Evolutionary conservation across 2,888 invertebrate species (phyloP), one percentile per base, ranked within the genome.

Genomic region (Cataglyphis livida): DNA sequence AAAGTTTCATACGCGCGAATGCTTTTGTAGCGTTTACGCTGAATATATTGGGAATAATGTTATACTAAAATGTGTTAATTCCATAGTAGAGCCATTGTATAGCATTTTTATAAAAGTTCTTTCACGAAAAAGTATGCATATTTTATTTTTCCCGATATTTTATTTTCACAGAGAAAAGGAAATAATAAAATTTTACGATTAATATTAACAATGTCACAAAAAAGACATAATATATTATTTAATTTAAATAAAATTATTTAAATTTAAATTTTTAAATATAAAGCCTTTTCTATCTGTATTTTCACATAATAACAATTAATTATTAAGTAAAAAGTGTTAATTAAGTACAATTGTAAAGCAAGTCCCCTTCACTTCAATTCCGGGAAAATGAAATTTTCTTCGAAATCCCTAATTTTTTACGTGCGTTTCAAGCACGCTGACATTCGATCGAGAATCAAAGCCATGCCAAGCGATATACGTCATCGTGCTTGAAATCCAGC

Each of bases 391-490:
- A 18, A 18, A 28, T 59, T 44, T 44, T 7, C 54, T 9, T 21
- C 12, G 21, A 59, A 70, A 78, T 79, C 21, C 12, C 59, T 59
- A 79, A 71, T 71, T 79, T 44, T 35, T 79, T 41, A 54, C 32
- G 28, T 21, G 41, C 5, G 44, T 21, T 44, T 59, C 59, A 35
- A 59, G n/a, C 32, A 35, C 59, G 21, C 21, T 57, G 71, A 51
- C 68, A 51, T 51, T 68, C 48, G 68, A 71, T 71, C 57, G 35
- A 78, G 35, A 78, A 70, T 78, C 70, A 59, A 44, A 78, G 7
- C 44, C 44, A 12, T 70, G 57, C 71, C 32, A 66, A 66, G 25
- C 64, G 35, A 25, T 66, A 48, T 28, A 51, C 44, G 9, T 38
- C 38, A 35, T 41, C 76, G 78, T 32, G 59, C 18, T 28, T 48